Evolutionary conservation across 1,140 invertebrate species (phyloP), one percentile per base, ranked within the genome.

Genomic region (Spodoptera litura): DNA sequence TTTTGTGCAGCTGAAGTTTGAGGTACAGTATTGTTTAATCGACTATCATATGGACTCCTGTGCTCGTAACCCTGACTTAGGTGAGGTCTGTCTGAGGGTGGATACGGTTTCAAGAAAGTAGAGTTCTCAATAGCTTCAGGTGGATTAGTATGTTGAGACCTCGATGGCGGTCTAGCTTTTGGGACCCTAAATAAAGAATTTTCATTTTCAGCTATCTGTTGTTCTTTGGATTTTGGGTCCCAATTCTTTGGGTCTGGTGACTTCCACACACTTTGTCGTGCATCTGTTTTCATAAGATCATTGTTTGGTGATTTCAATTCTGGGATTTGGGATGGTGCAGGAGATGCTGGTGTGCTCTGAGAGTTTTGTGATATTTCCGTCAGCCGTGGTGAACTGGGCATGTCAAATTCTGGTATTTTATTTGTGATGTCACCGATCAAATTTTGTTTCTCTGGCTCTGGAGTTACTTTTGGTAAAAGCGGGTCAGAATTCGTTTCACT

Each of bases 151-250:
- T 91, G 88, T 76, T 95, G 94, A 4, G 95, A 96, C 73, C 96
- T 92, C 0, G 96, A 96, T 10, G 96, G 96, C 25, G 96, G 96
- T 83, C 96, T 95, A 3, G 96, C 96, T 88, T 96, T 96, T 3
- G 96, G 96, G 2, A 96, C 95, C 83, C 96, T 92, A 83, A 97
- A 97, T 2, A 96, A 94, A 9, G 95, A 95, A 38, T 95, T 95
- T 80, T 95, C 95, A 81, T 89, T 94, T 81, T 93, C 92, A 73
- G 79, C 55, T 25, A 72, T 86, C 2, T 77, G 15, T 79, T 83
- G 83, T 27, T 94, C 93, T 82, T 91, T 94, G 31, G 85, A 49
- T 88, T 91, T 93, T 20, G 89, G 84, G 79, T 93, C 93, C 94
- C 93, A 95, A 80, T 86, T 91, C 85, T 94, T 94, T 5, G 90